Conservation (phyloP, 2,888 invertebrate genomes). For the Aspidiotus rigidus region DNA sequence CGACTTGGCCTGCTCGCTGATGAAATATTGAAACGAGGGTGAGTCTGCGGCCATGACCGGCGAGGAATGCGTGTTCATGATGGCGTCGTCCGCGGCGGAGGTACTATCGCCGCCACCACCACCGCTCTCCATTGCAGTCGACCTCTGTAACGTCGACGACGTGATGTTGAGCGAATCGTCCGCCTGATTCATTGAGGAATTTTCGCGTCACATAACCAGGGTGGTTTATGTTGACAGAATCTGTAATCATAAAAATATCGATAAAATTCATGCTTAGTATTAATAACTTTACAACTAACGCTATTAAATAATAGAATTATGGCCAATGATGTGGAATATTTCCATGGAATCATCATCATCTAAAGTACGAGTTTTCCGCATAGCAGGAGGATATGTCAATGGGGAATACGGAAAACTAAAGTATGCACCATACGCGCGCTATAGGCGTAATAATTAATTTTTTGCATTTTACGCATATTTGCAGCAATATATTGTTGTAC, state of each 20-base stretch:
- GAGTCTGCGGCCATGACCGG: slow-evolving; percentile 41
- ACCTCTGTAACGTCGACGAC: slow-evolving; percentile 16
- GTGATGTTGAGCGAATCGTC: slow-evolving; percentile 24
- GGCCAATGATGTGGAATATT: no score
- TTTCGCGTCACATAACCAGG: background rate
- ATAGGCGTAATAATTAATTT: no score
- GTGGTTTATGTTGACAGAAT: background rate
- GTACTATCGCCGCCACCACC: slow-evolving; percentile 1
- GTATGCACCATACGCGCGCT: no score
- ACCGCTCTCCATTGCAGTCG: background rate
- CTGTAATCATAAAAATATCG: background rate
- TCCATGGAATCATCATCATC: no score
- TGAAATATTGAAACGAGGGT: slow-evolving; percentile 70
- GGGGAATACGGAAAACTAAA: no score
- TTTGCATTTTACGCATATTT: no score
- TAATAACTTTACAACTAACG: no score
- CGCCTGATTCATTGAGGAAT: slow-evolving; percentile 23
- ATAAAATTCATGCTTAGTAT: no score
- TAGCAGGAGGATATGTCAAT: no score
- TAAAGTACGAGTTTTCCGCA: no score
- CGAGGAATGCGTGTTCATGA: background rate
- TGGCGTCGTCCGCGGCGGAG: slow-evolving; percentile 3
- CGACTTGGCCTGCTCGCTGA: slow-evolving; percentile 82
- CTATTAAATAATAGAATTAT: no score
- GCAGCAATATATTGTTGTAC: no score